These are phyloP conservation scores for Notarius lentiginosus DNA, from an alignment of 2,113 vertebrate species.

Conservation along the genomic window DNA sequence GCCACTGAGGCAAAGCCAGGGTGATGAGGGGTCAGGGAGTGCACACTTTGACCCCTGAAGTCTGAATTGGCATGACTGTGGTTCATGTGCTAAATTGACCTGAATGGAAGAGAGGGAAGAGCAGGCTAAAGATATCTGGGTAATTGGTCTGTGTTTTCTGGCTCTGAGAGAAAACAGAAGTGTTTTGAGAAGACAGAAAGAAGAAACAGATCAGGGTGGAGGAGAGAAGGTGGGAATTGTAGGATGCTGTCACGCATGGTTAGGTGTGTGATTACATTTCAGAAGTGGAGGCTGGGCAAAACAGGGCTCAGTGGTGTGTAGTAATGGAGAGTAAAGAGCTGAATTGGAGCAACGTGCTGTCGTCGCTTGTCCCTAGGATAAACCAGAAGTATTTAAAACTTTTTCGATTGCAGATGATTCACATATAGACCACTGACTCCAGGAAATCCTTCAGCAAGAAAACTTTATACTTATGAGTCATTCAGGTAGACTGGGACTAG, in stretches of 20 bases:
- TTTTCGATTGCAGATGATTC: background rate
- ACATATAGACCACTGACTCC: background rate
- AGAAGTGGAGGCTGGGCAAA: background rate
- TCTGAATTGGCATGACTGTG: slow-evolving; percentile 65
- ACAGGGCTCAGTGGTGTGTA: slow-evolving; percentile 9
- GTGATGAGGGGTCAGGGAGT: slow-evolving; percentile 53
- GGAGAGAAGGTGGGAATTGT: slow-evolving; percentile 14
- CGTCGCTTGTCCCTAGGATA: background rate
- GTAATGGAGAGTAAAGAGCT: slow-evolving; percentile 5
- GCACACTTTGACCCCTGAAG: slow-evolving; percentile 68
- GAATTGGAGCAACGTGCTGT: slow-evolving; percentile 2
- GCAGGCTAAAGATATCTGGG: slow-evolving; percentile 55
- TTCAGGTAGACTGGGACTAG: background rate
- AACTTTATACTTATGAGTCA: slow-evolving; percentile 11
- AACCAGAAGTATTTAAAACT: slow-evolving; percentile 10
- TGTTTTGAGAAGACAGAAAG: slow-evolving; percentile 30
- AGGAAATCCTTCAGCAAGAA: background rate
- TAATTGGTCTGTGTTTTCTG: slow-evolving; percentile 57
- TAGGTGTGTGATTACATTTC: slow-evolving; percentile 30
- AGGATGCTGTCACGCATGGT: slow-evolving; percentile 22
- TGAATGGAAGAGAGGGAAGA: slow-evolving; percentile 59
- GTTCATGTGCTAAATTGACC: slow-evolving; percentile 67
- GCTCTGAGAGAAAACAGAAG: slow-evolving; percentile 27
- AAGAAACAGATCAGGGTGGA: slow-evolving; percentile 26
- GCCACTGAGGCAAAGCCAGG: slow-evolving; percentile 57